Evolutionary conservation across 2,113 vertebrate species (phyloP).

Genomic region (Ornithorhynchus anatinus): DNA sequence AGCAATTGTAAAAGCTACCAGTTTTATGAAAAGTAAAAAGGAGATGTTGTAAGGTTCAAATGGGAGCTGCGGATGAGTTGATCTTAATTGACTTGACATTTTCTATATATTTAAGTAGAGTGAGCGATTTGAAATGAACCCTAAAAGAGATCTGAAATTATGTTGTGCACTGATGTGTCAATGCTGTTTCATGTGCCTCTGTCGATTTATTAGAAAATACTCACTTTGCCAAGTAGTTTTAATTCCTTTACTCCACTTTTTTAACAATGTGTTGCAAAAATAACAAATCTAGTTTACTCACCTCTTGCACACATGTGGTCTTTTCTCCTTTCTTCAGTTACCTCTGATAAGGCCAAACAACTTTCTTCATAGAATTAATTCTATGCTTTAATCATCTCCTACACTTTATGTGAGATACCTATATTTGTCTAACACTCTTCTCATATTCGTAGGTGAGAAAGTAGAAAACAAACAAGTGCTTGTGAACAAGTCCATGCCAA

Average conservation of each 20-base stretch:
- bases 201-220: not conserved
- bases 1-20: not conserved
- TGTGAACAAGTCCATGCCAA: slow-evolving; percentile 98
- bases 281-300: not conserved
- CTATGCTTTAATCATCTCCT: not conserved
- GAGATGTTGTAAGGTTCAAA: not conserved
- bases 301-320: not conserved
- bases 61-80: not conserved
- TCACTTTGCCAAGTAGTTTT: not conserved
- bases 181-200: not conserved
- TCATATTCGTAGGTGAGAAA: slow-evolving; percentile 82
- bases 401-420: not conserved
- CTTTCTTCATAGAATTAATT: too few species aligned
- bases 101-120: not conserved
- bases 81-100: not conserved
- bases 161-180: not conserved
- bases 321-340: not conserved
- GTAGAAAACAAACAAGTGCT: slow-evolving; percentile 97
- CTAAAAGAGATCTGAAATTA: not conserved
- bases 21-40: not conserved
- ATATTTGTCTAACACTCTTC: not conserved
- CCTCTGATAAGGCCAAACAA: not conserved
- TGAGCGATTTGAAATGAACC: not conserved
- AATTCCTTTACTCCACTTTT: not conserved
- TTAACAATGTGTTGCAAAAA: not conserved